Percentiles rank a stretch among this genome's conserved stretches.
These are phyloP conservation scores for Plebejus anna DNA, from an alignment of 2,888 invertebrate species.

Conservation along the genomic window DNA sequence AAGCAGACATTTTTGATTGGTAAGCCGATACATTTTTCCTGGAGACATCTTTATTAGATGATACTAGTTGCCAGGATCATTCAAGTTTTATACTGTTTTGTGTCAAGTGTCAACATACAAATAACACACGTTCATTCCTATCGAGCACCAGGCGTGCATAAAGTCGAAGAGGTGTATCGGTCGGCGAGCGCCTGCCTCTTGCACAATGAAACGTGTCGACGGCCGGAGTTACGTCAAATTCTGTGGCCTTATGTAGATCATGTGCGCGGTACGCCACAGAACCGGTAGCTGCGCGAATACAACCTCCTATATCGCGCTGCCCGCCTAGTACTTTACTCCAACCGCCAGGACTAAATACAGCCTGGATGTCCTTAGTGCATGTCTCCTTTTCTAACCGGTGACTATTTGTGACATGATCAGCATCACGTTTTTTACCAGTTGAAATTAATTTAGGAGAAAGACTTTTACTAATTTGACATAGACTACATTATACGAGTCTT, in stretches of 20 bases:
- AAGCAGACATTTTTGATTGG: background rate
- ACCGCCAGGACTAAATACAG: conserved; percentile 57
- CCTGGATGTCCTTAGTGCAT: conserved; percentile 23
- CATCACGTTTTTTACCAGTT: background rate
- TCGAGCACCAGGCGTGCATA: conserved; percentile 64
- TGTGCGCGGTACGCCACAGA: conserved; percentile 60
- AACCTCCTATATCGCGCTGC: conserved; percentile 51
- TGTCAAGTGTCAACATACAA: background rate
- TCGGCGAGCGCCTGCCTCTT: conserved; percentile 50
- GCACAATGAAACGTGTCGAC: conserved; percentile 65
- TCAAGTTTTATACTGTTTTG: background rate
- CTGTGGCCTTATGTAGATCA: conserved; percentile 68
- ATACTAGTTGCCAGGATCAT: background rate
- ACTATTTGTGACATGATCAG: background rate
- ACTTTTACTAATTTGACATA: background rate
- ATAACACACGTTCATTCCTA: conserved; percentile 14
- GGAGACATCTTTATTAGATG: background rate
- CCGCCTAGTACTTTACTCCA: conserved; percentile 59
- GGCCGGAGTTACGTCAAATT: conserved; percentile 39
- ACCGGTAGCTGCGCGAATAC: conserved; percentile 23
- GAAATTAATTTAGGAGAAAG: background rate
- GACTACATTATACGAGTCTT: background rate
- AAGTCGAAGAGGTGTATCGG: conserved; percentile 55
- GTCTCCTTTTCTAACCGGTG: background rate
- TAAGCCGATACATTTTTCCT: background rate